Conservation (phyloP, 2,113 vertebrate genomes). For the Pollimyrus isidori region DNA sequence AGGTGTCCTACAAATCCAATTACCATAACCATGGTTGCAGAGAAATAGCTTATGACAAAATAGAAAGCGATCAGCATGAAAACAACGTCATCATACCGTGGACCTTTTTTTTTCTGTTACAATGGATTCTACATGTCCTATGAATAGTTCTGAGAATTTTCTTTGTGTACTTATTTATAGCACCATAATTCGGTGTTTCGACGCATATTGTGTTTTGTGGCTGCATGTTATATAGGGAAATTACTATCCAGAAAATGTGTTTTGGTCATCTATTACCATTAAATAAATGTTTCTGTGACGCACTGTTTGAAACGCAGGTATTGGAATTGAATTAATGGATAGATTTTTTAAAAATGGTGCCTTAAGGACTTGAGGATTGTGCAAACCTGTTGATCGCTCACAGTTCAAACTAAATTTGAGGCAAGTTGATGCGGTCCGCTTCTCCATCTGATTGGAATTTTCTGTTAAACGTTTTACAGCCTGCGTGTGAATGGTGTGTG, state of each 20-base stretch:
- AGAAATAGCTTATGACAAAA: background rate
- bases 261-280: background rate
- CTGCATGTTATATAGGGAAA: background rate
- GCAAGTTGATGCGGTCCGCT: background rate
- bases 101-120: background rate
- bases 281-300: background rate
- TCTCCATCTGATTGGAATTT: background rate
- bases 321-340: background rate
- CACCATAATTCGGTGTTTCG: background rate
- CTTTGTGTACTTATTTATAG: background rate
- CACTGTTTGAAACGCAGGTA: background rate
- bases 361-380: background rate
- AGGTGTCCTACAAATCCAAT: constrained; percentile 55
- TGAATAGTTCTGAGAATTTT: background rate
- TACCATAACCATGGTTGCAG: constrained; percentile 33
- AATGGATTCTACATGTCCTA: background rate
- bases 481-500: background rate
- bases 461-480: background rate
- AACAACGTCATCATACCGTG: background rate
- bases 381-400: background rate
- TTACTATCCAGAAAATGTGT: background rate
- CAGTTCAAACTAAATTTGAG: background rate
- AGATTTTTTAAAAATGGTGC: background rate
- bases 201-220: background rate
- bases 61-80: background rate